phyloP scores from a whole-genome alignment of 2,888 invertebrate species.

The Pyrrhia umbra region DNA sequence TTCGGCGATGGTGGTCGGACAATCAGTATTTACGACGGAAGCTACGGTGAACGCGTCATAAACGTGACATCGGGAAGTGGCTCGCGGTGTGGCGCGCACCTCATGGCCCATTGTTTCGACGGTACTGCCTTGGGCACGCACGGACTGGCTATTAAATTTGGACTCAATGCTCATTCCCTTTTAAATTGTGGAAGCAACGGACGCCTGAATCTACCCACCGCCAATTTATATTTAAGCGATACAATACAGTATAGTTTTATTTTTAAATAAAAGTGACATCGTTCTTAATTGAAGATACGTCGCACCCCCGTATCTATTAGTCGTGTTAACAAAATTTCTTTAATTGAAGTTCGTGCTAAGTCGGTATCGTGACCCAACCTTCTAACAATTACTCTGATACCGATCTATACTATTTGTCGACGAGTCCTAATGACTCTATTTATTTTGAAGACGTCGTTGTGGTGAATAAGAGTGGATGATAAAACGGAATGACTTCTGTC shows the following conservation, averaged over 20 bases:
- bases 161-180: conserved; percentile 79
- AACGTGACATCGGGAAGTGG: conserved; percentile 81
- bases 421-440: conserved; percentile 79
- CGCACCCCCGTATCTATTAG: conserved; percentile 61
- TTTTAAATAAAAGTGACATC: conserved; percentile 31
- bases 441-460: conserved; percentile 75
- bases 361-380: conserved; percentile 80
- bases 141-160: conserved; percentile 80
- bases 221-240: conserved; percentile 32
- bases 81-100: conserved; percentile 70
- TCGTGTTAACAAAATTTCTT: conserved; percentile 78
- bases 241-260: conserved; percentile 21
- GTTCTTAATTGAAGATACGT: conserved; percentile 68
- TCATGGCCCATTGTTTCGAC: conserved; percentile 86
- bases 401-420: conserved; percentile 81
- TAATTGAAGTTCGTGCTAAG: conserved; percentile 82
- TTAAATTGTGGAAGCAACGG: conserved; percentile 72
- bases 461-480: conserved; percentile 65
- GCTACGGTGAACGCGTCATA: conserved; percentile 79
- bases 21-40: conserved; percentile 85
- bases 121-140: conserved; percentile 83
- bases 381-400: conserved; percentile 85
- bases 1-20: conserved; percentile 78
- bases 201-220: conserved; percentile 59
- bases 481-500: conserved; percentile 62